Evolutionary conservation across 2,888 invertebrate genomes (phyloP).

Genomic region (Eilema depressum): DNA sequence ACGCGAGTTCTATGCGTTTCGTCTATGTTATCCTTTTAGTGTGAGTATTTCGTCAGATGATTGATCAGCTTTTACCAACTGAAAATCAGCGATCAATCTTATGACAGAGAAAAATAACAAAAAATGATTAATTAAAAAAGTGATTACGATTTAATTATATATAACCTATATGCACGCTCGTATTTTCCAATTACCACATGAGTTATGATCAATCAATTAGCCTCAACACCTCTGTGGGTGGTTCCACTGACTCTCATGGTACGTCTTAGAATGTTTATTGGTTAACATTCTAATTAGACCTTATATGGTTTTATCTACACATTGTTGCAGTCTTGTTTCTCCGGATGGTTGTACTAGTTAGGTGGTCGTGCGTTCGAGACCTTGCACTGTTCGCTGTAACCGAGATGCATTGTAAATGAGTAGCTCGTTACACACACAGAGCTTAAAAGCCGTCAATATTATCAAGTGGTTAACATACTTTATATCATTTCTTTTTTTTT

Average conservation of each 20-base stretch:
- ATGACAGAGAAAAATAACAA: not conserved
- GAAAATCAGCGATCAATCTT: not conserved
- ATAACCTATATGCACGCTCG: not conserved
- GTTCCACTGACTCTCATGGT: constrained; percentile 32
- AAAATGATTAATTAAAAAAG: not conserved
- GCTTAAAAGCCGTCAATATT: constrained; percentile 18
- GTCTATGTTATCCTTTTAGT: too few species aligned
- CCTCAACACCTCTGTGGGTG: constrained; percentile 32
- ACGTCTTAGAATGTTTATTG: constrained; percentile 56
- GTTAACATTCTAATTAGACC: constrained; percentile 54
- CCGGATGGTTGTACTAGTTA: constrained; percentile 53
- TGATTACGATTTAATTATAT: not conserved
- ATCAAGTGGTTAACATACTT: not conserved
- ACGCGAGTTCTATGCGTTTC: too few species aligned
- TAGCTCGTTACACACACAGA: constrained; percentile 45
- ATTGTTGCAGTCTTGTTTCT: constrained; percentile 51
- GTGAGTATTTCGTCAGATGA: too few species aligned
- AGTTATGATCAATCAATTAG: constrained; percentile 22
- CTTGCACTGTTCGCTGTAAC: constrained; percentile 60
- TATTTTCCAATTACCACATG: constrained; percentile 10
- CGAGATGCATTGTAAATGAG: constrained; percentile 68
- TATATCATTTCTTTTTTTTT: not conserved
- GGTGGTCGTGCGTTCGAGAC: constrained; percentile 54
- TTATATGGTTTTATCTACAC: constrained; percentile 35
- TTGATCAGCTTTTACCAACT: not conserved